These are phyloP conservation scores for Paramormyrops kingsleyae DNA, from an alignment of 2,113 vertebrate species.

Conservation along the genomic window DNA sequence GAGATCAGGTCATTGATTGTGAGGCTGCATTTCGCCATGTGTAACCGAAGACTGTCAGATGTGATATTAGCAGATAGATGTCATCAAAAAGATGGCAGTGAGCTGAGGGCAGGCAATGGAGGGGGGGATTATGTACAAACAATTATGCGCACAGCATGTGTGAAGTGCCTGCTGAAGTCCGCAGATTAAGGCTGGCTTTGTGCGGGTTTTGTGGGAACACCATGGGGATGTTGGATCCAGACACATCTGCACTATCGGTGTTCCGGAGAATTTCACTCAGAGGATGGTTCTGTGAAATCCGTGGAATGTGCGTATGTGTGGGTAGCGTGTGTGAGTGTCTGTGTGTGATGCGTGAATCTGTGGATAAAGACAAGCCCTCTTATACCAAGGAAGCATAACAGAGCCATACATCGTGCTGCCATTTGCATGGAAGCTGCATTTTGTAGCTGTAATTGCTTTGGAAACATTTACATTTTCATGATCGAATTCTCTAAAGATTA, in stretches of 20 bases:
- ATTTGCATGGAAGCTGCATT: not conserved
- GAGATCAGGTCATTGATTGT: not conserved
- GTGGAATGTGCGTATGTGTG: not conserved
- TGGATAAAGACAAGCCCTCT: not conserved
- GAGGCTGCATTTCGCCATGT: not conserved
- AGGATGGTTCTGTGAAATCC: not conserved
- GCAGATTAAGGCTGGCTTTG: not conserved
- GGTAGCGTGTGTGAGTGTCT: not conserved
- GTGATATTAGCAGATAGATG: conserved; percentile 18
- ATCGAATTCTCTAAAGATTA: not conserved
- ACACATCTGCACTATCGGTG: not conserved
- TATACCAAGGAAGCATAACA: not conserved
- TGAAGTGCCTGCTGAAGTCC: not conserved
- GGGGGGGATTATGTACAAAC: not conserved
- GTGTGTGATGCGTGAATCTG: not conserved
- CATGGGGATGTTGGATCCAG: not conserved
- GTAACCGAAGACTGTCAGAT: not conserved
- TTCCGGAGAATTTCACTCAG: not conserved
- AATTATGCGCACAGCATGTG: not conserved
- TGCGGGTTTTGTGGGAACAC: not conserved
- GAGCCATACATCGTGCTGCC: not conserved
- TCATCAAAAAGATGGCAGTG: not conserved
- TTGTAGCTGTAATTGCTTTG: not conserved
- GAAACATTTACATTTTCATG: not conserved
- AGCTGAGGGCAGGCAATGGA: not conserved